These are phyloP conservation scores for Dasyurus viverrinus DNA, from an alignment of 2,113 vertebrate species.

Conservation along the genomic window DNA sequence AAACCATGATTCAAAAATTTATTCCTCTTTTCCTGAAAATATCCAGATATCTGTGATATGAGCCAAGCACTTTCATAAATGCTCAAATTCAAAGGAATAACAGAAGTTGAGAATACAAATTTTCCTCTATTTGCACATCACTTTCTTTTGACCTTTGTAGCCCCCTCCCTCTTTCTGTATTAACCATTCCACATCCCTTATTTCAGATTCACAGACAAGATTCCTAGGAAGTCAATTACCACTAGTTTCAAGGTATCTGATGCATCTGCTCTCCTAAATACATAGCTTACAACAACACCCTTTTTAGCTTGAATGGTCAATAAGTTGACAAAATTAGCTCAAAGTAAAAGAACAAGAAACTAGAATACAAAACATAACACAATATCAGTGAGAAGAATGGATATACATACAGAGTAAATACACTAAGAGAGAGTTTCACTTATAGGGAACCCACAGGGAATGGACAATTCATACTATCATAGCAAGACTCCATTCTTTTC, in stretches of 20 bases:
- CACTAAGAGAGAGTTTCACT: neutral
- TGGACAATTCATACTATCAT: neutral
- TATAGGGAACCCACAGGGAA: neutral
- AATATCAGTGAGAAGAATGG: neutral
- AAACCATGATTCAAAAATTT: conserved; percentile 37
- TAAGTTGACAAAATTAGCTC: neutral
- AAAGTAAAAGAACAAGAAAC: neutral
- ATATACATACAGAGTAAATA: neutral
- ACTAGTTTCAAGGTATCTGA: neutral
- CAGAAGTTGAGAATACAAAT: neutral
- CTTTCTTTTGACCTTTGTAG: neutral
- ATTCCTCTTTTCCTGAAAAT: neutral
- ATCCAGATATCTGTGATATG: neutral
- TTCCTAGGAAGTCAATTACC: neutral
- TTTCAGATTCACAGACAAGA: neutral
- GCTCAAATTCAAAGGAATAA: neutral
- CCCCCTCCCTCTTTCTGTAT: neutral
- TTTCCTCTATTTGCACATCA: neutral
- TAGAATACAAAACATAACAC: neutral
- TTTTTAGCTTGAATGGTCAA: neutral
- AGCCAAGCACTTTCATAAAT: conserved; percentile 7
- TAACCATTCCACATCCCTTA: neutral
- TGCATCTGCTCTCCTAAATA: neutral
- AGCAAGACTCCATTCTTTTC: neutral
- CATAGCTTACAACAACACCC: neutral